These are phyloP conservation scores for Charina bottae DNA, from an alignment of 2,113 vertebrate species.

Conservation along the genomic window DNA sequence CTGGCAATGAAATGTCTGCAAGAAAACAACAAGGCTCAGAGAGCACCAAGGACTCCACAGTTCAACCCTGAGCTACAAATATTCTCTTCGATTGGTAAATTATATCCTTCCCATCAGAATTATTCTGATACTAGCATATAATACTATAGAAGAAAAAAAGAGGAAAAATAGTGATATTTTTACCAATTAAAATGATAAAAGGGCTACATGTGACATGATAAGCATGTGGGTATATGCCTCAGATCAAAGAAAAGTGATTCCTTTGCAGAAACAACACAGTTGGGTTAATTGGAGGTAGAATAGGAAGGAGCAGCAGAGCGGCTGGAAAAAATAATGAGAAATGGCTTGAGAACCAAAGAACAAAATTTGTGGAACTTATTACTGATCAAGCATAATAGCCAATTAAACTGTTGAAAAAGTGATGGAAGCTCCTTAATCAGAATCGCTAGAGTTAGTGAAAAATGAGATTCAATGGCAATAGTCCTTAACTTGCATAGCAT, in stretches of 20 bases:
- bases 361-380: background rate
- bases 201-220: background rate
- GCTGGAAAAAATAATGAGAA: slow-evolving; percentile 14
- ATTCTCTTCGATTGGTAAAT: no score
- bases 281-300: background rate
- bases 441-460: background rate
- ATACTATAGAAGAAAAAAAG: no score
- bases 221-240: background rate
- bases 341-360: background rate
- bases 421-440: background rate
- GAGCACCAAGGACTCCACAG: no score
- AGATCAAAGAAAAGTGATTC: slow-evolving; percentile 2
- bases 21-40: no score
- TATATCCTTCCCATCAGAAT: background rate
- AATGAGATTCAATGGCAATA: background rate
- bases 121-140: background rate
- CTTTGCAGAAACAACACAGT: background rate
- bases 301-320: background rate
- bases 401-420: background rate
- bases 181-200: slow-evolving; percentile 9
- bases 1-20: no score
- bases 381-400: slow-evolving; percentile 11
- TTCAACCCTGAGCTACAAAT: no score
- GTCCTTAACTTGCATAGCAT: background rate
- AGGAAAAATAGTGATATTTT: background rate